These are phyloP conservation scores for Tipula unca DNA, from an alignment of 2,888 invertebrate species.

Conservation along the genomic window DNA sequence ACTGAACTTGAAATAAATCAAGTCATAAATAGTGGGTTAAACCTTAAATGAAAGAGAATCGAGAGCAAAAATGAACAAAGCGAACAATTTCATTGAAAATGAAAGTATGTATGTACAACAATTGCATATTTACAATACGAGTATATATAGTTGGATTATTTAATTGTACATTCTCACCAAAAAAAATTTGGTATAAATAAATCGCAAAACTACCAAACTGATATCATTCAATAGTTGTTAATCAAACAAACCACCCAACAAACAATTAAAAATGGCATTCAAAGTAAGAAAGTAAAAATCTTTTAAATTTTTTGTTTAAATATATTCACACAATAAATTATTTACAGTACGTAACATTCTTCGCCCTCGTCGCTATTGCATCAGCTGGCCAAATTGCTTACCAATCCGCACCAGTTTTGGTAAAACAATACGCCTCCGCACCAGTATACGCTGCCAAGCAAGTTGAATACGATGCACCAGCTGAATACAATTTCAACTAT, in stretches of 20 bases:
- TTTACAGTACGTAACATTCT: constrained; percentile 32
- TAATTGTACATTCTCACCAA: background rate
- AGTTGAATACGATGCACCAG: constrained; percentile 35
- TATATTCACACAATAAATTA: background rate
- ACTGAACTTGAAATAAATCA: background rate
- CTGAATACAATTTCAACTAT: constrained; percentile 45
- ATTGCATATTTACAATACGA: background rate
- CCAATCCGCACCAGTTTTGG: constrained; percentile 26
- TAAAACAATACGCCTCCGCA: constrained; percentile 28
- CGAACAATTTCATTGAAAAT: background rate
- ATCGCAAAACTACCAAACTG: background rate
- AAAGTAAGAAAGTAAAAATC: constrained; percentile 16
- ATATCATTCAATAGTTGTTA: constrained; percentile 10
- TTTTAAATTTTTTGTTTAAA: background rate
- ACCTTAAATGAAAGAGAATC: background rate
- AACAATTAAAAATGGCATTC: constrained; percentile 19
- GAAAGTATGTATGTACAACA: background rate
- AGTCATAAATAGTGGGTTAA: background rate
- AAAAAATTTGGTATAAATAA: background rate
- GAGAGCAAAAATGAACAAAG: background rate
- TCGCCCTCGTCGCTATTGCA: constrained; percentile 31
- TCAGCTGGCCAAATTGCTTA: constrained; percentile 27
- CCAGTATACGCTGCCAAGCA: constrained; percentile 27
- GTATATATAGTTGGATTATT: background rate
- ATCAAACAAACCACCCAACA: background rate